Conservation (phyloP, 2,888 invertebrate species). For the Xylota sylvarum region DNA sequence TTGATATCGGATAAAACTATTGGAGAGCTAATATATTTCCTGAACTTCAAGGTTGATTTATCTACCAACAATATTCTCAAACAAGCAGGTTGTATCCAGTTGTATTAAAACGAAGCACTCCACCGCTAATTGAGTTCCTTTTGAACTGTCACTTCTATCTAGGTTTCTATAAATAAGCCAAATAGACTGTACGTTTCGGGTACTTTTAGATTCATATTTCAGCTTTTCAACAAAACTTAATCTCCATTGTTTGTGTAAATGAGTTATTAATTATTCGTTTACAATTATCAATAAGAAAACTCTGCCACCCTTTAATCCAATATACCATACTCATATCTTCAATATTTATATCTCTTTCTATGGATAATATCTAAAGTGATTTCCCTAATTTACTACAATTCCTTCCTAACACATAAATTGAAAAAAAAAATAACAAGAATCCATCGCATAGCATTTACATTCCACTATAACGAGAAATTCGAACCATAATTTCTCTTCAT, state of each 20-base stretch:
- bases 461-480: background rate
- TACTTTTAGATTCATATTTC: no score
- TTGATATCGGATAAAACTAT: no score
- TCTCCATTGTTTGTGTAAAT: background rate
- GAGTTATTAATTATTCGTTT: background rate
- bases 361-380: slow-evolving; percentile 9
- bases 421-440: slow-evolving; percentile 4
- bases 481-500: slow-evolving; percentile 5
- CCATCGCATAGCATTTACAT: slow-evolving; percentile 8
- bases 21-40: no score
- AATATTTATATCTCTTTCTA: background rate
- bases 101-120: no score
- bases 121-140: no score
- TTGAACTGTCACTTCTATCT: no score
- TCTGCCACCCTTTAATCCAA: background rate
- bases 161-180: no score
- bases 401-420: slow-evolving; percentile 24
- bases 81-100: no score
- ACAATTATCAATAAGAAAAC: background rate
- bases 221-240: background rate
- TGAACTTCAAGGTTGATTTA: no score
- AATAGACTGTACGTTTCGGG: no score
- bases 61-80: no score
- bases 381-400: slow-evolving; percentile 28
- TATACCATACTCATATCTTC: background rate